A percentile compares a stretch with the other conserved stretches of the same genome.
phyloP scores from a whole-genome alignment of 1,140 invertebrate genomes.

The Babylonia areolata region DNA sequence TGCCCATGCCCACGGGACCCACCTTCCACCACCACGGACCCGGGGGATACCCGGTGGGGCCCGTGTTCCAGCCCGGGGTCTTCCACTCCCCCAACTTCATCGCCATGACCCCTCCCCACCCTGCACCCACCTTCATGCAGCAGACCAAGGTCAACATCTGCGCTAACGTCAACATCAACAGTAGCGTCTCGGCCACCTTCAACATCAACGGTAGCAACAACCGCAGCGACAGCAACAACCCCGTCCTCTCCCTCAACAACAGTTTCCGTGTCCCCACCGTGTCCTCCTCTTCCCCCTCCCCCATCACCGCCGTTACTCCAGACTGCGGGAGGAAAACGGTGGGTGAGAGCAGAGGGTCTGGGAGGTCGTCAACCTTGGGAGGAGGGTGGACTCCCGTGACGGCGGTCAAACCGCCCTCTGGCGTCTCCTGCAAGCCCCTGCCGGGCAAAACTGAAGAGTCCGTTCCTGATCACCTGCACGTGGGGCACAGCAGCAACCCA shows the following conservation, averaged over 20 bases:
- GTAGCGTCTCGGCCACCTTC: conserved; percentile 33
- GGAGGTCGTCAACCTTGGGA: not conserved
- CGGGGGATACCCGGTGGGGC: conserved; percentile 14
- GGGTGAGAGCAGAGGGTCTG: not conserved
- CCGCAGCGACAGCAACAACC: conserved; percentile 22
- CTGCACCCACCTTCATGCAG: conserved; percentile 30
- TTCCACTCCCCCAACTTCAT: conserved; percentile 39
- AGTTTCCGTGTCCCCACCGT: not conserved
- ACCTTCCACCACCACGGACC: conserved; percentile 33
- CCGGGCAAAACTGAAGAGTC: not conserved
- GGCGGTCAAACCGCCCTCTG: not conserved
- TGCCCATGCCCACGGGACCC: conserved; percentile 29
- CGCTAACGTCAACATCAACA: conserved; percentile 41
- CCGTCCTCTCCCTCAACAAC: conserved; percentile 7
- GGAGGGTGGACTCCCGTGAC: not conserved
- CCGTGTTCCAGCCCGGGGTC: conserved; percentile 20
- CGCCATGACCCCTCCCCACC: conserved; percentile 31
- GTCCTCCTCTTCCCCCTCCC: not conserved
- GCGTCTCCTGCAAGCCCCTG: not conserved
- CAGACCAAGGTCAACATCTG: conserved; percentile 41
- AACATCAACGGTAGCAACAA: conserved; percentile 27
- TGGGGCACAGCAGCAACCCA: not conserved
- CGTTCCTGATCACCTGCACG: not conserved
- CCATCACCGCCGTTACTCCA: not conserved
- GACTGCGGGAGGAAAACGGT: not conserved